phyloP scores from a whole-genome alignment of 2,113 vertebrate species.

The Naja naja region DNA sequence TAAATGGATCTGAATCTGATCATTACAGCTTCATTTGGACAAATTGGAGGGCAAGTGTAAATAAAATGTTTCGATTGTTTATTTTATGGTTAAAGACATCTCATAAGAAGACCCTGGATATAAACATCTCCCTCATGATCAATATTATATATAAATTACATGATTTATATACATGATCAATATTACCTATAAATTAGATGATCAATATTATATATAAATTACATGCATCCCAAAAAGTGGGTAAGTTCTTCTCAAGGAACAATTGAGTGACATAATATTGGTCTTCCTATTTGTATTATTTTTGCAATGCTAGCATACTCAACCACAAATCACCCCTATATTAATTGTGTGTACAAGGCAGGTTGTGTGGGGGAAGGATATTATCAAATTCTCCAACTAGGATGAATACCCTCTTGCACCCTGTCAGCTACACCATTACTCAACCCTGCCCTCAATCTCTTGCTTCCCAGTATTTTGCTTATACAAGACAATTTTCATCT shows the following conservation, averaged over 20 bases:
- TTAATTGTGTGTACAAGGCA: background rate
- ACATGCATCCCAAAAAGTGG: background rate
- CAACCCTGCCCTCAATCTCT: background rate
- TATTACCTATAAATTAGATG: too few relatives aligned
- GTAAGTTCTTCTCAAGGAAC: background rate
- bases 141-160: too few relatives aligned
- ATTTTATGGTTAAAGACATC: background rate
- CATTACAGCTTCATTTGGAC: background rate
- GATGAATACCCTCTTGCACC: background rate
- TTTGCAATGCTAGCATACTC: background rate
- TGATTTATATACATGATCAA: too few relatives aligned
- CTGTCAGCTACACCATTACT: background rate
- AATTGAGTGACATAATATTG: background rate
- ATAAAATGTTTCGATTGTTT: background rate
- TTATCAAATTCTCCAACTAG: background rate
- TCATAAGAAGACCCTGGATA: background rate
- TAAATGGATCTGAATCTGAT: background rate
- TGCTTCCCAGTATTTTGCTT: background rate
- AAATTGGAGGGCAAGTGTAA: background rate
- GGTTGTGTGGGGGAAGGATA: background rate
- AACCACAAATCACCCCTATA: background rate
- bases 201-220: background rate
- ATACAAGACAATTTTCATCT: background rate
- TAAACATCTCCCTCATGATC: background rate
- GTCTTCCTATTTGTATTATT: background rate